Conservation (phyloP, 2,888 invertebrate genomes). For the Coremacera marginata region DNA sequence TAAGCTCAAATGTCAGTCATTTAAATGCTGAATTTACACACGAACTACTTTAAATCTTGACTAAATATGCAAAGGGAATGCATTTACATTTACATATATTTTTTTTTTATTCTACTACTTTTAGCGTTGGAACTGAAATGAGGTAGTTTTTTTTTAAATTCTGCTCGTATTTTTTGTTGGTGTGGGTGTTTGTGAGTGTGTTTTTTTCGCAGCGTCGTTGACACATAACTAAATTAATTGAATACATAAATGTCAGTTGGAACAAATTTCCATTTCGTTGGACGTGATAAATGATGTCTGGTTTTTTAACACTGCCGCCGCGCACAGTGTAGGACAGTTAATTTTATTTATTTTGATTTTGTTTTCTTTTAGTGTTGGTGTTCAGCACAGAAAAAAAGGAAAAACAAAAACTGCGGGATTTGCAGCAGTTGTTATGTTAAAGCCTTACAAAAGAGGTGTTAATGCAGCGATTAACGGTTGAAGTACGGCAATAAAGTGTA, state of each 20-base stretch:
- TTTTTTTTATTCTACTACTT: too few species aligned
- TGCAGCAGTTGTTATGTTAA: slow-evolving; percentile 27
- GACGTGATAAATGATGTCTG: slow-evolving; percentile 35
- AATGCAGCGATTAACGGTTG: slow-evolving; percentile 8
- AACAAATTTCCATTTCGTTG: slow-evolving; percentile 38
- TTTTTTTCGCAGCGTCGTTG: slow-evolving; percentile 38
- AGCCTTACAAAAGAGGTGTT: slow-evolving; percentile 23
- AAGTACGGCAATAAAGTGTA: slow-evolving; percentile 19
- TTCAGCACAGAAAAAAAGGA: too few species aligned
- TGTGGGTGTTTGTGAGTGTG: background rate
- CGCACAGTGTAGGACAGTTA: background rate
- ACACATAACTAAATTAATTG: slow-evolving; percentile 49
- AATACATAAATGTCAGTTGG: slow-evolving; percentile 45
- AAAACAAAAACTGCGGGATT: background rate
- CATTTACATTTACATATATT: too few species aligned
- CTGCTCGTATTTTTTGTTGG: background rate
- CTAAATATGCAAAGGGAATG: too few species aligned
- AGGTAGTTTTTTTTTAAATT: background rate
- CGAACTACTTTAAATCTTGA: too few species aligned
- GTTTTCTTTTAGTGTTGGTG: too few species aligned
- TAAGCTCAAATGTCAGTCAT: too few species aligned
- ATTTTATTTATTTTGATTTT: too few species aligned
- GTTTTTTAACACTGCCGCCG: slow-evolving; percentile 21
- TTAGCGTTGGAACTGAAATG: too few species aligned
- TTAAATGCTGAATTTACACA: too few species aligned